Base-by-base conservation (phyloP, 2,797 vertebrate genomes). In the Agapornis canus region DNA sequence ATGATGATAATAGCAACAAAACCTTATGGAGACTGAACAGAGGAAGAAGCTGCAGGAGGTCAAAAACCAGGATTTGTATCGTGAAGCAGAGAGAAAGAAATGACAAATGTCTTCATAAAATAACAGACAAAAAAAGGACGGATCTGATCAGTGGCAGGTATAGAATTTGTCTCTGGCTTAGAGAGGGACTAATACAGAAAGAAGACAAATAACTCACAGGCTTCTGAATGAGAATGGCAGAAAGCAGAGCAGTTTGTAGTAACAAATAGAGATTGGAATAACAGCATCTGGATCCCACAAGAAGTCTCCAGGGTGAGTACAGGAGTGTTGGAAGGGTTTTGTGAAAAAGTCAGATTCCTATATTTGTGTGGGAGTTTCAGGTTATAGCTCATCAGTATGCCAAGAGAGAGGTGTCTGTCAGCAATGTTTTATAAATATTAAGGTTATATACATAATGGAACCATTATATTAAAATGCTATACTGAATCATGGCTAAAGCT, bases 1-100 rank as follows among this genome's bases (percentile, higher is more conserved):
- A 92, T 0, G 31, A 76, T 91, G 77, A 73, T 86, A 89, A 92
- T 86, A 95, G 87, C 63, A 91, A 84, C 85, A 83, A 91, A 91
- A 91, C 84, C 76, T 91, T 90, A 84, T 16, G 3, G 80, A 93
- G 63, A 54, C 54, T 72, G 89, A 93, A 80, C 82, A 90, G 89
- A 82, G 70, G 52, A 92, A 78, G 70, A 71, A 95, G 70, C 92
- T 92, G 57, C 75, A 54, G 94, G 91, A 93, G 72, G 42, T 59
- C 63, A 69, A 64, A 88, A 95, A 91, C 47, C 45, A 49, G 59
- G 79, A 82, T 86, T 86, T 85, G 20, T 76, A 70, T 35, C 52
- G 61, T 31, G 26, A 91, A 54, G 37, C 32, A 94, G 64, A 82
- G 60, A 84, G 57, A 72, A 85, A 72, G 39, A 83, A 84, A 59